These are phyloP conservation scores for Brachirus orientalis DNA, from an alignment of 2,113 vertebrate genomes.

Conservation along the genomic window DNA sequence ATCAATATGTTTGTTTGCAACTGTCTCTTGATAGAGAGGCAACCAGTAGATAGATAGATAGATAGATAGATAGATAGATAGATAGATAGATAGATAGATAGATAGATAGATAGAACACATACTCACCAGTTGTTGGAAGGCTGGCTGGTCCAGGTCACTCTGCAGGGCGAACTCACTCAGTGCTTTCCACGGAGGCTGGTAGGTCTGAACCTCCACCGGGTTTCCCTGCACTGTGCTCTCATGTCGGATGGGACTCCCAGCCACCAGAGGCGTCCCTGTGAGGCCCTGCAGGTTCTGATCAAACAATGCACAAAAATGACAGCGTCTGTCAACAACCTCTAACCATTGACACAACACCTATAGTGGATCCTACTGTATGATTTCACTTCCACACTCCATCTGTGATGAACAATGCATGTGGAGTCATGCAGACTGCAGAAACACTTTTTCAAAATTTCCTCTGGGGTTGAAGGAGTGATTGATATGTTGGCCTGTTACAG, in stretches of 20 bases:
- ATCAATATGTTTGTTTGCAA: neutral
- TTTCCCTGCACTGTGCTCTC: conserved; percentile 88
- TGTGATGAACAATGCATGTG: neutral
- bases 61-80: neutral
- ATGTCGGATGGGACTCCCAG: conserved; percentile 90
- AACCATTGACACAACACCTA: too few relatives aligned
- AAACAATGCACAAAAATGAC: neutral
- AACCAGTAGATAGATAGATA: neutral
- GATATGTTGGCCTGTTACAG: neutral
- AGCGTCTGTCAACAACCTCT: neutral
- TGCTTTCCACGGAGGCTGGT: conserved; percentile 95
- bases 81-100: neutral
- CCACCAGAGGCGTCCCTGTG: conserved; percentile 91
- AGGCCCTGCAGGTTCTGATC: conserved; percentile 89
- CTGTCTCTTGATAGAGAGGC: neutral
- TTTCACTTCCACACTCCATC: neutral
- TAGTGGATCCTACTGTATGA: too few relatives aligned
- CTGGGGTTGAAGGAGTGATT: neutral
- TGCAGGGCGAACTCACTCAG: conserved; percentile 93
- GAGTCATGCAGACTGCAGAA: neutral
- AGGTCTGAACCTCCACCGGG: conserved; percentile 93
- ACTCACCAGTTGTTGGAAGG: conserved; percentile 92
- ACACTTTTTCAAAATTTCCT: neutral
- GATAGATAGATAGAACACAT: conserved; percentile 27
- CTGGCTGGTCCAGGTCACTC: conserved; percentile 91